Conservation (phyloP, 2,797 vertebrate species). For the Microctenopoma stevenorrisi region DNA sequence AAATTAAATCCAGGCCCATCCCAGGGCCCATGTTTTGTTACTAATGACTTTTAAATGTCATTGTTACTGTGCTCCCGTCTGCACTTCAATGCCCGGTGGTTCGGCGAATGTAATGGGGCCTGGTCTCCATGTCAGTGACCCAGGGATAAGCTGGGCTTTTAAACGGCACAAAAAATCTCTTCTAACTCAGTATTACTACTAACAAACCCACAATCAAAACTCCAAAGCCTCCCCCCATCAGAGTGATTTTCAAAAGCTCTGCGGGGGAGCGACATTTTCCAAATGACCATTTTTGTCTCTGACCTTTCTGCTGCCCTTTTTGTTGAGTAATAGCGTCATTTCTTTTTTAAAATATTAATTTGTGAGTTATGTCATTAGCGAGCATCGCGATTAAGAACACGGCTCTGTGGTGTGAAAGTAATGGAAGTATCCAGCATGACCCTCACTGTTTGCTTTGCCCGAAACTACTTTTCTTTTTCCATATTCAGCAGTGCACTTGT, state of each 20-base stretch:
- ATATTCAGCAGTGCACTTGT: slow-evolving; percentile 64
- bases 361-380: slow-evolving; percentile 58
- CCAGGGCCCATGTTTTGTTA: slow-evolving; percentile 58
- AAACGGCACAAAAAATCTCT: slow-evolving; percentile 6
- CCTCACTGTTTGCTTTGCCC: slow-evolving; percentile 30
- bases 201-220: slow-evolving; percentile 42
- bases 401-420: slow-evolving; percentile 23
- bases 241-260: slow-evolving; percentile 60
- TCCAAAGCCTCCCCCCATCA: slow-evolving; percentile 20
- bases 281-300: slow-evolving; percentile 68
- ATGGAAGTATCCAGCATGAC: slow-evolving; percentile 37
- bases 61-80: slow-evolving; percentile 47
- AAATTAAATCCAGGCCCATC: slow-evolving; percentile 52
- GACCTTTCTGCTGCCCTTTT: slow-evolving; percentile 77
- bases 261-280: slow-evolving; percentile 73
- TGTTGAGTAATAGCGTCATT: slow-evolving; percentile 60
- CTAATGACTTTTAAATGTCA: slow-evolving; percentile 84
- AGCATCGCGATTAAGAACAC: slow-evolving; percentile 44
- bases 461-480: not conserved
- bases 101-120: slow-evolving; percentile 33
- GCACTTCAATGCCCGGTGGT: slow-evolving; percentile 24
- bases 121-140: slow-evolving; percentile 22
- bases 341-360: slow-evolving; percentile 58
- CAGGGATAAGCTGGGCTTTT: slow-evolving; percentile 35
- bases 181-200: slow-evolving; percentile 17